These are phyloP conservation scores for Oscheius sp. DNA, from an alignment of 2,888 invertebrate species.

Conservation along the genomic window DNA sequence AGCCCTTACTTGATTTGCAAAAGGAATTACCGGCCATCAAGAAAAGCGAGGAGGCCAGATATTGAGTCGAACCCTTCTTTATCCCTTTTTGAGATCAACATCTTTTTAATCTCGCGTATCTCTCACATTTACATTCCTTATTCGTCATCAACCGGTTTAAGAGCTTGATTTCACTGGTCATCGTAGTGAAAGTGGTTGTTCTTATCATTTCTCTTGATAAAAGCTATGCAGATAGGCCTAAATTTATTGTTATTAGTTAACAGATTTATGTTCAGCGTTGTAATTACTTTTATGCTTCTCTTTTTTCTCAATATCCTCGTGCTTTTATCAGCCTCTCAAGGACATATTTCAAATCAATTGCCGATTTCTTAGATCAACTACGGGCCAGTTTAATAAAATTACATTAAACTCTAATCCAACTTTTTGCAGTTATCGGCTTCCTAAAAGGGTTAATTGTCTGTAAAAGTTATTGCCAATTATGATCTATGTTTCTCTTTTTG, in stretches of 20 bases:
- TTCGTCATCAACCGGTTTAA: constrained; percentile 12
- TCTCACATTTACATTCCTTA: background rate
- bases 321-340: too few relatives aligned
- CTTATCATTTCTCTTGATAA: constrained; percentile 8
- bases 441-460: background rate
- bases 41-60: too few relatives aligned
- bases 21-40: too few relatives aligned
- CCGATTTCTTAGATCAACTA: background rate
- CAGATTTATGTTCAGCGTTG: background rate
- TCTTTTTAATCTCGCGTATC: background rate
- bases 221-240: background rate
- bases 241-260: background rate
- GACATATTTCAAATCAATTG: constrained; percentile 17
- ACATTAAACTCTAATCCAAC: too few relatives aligned
- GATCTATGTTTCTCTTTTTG: background rate
- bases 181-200: constrained; percentile 8
- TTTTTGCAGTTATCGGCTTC: too few relatives aligned
- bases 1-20: background rate
- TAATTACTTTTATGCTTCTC: background rate
- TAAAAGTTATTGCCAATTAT: background rate
- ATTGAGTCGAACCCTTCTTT: too few relatives aligned
- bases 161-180: background rate
- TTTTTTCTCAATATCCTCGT: too few relatives aligned
- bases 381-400: background rate
- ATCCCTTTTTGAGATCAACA: too few relatives aligned